These are phyloP conservation scores for Leucopsar rothschildi DNA, from an alignment of 2,113 vertebrate species.

Conservation along the genomic window DNA sequence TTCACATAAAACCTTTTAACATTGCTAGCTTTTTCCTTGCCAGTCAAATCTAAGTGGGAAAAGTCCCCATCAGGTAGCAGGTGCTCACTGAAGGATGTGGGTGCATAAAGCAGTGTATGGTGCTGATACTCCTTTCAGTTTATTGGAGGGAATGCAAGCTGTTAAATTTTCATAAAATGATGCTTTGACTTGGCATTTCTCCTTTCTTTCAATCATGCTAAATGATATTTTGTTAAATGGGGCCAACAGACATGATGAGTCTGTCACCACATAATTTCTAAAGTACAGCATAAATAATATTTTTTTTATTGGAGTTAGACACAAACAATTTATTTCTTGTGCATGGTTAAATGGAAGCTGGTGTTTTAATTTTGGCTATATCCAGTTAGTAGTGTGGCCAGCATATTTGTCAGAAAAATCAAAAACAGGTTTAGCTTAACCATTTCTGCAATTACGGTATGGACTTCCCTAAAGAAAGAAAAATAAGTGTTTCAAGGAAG, in stretches of 20 bases:
- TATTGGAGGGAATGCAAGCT: not conserved
- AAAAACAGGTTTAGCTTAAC: not conserved
- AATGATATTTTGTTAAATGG: not conserved
- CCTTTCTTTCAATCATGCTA: not conserved
- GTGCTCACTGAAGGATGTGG: not conserved
- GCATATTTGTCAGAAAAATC: not conserved
- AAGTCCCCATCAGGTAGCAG: not conserved
- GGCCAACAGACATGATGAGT: not conserved
- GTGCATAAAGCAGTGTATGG: not conserved
- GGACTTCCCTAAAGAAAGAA: not conserved
- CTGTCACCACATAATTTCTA: not conserved
- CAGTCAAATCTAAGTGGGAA: not conserved
- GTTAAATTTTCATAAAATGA: not conserved
- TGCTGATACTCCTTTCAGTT: not conserved
- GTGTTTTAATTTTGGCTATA: conserved; percentile 5
- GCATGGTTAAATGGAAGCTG: not conserved
- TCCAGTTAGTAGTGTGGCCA: not conserved
- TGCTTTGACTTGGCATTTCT: not conserved
- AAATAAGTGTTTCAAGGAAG: not conserved
- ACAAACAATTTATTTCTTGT: not conserved
- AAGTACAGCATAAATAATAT: not conserved
- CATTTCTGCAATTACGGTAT: not conserved
- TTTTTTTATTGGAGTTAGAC: not conserved
- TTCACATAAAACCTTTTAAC: not conserved
- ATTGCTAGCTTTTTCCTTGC: not conserved